Percentiles rank a stretch among this genome's conserved stretches.
These are phyloP conservation scores for Esox lucius DNA, from an alignment of 2,797 vertebrate genomes.

Conservation along the genomic window DNA sequence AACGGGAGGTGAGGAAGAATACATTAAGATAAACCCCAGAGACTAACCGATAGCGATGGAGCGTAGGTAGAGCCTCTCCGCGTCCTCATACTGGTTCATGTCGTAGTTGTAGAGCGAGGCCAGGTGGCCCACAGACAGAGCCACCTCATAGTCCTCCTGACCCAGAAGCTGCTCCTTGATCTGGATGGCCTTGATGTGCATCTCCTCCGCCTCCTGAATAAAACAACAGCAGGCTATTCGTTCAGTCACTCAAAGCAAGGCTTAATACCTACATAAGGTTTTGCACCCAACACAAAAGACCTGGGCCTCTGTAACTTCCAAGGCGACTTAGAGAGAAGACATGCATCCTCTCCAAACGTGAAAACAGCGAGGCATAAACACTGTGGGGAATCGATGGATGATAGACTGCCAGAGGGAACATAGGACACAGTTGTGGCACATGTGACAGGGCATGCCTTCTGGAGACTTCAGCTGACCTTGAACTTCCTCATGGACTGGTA, in stretches of 20 bases:
- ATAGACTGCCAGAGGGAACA: no score
- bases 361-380: no score
- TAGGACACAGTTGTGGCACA: no score
- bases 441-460: neutral
- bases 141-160: slow-evolving; percentile 98
- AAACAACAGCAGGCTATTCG: slow-evolving; percentile 8
- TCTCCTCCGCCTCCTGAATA: slow-evolving; percentile 95
- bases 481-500: slow-evolving; percentile 99
- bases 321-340: neutral
- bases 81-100: slow-evolving; percentile 98
- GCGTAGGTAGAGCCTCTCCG: slow-evolving; percentile 95
- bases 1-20: neutral
- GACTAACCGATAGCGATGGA: slow-evolving; percentile 93
- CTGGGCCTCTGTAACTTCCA: neutral
- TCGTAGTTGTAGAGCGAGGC: slow-evolving; percentile 99
- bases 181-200: slow-evolving; percentile 99
- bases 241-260: neutral
- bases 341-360: neutral
- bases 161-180: slow-evolving; percentile 99
- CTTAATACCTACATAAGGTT: neutral
- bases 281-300: neutral
- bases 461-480: slow-evolving; percentile 77
- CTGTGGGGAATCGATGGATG: no score
- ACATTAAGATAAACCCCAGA: neutral
- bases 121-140: slow-evolving; percentile 95